These are phyloP conservation scores for Pogonocherus hispidulus DNA, from an alignment of 2,888 invertebrate species.

Conservation along the genomic window DNA sequence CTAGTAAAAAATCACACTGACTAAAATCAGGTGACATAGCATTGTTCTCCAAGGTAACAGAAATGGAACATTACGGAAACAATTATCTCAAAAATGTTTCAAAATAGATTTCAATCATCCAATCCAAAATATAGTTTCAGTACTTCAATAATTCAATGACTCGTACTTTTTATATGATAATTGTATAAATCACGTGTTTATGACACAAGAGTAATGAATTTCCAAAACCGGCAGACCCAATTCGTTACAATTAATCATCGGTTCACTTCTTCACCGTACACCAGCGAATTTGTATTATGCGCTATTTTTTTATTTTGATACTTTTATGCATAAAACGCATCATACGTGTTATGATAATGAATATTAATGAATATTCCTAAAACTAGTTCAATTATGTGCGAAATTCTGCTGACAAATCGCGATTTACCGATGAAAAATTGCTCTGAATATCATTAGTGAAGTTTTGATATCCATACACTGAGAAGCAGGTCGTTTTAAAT, in stretches of 20 bases:
- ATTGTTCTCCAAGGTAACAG: too few species aligned
- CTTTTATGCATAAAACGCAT: constrained; percentile 9
- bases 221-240: constrained; percentile 2
- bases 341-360: neutral
- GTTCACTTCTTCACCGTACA: neutral
- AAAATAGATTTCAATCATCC: too few species aligned
- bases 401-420: constrained; percentile 3
- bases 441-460: constrained; percentile 5
- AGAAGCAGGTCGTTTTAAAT: neutral
- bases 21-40: too few species aligned
- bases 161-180: neutral
- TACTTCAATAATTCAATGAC: neutral
- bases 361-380: constrained; percentile 13
- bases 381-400: neutral
- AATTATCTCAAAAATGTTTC: too few species aligned
- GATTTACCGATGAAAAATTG: neutral
- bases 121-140: too few species aligned
- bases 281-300: constrained; percentile 12
- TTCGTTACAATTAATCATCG: constrained; percentile 10
- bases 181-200: neutral
- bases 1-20: too few species aligned
- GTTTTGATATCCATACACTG: neutral
- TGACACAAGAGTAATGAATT: constrained; percentile 17
- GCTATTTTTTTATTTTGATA: neutral
- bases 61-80: too few species aligned